Base-by-base conservation (phyloP, 2,113 vertebrate species). In the Chinchilla lanigera region DNA sequence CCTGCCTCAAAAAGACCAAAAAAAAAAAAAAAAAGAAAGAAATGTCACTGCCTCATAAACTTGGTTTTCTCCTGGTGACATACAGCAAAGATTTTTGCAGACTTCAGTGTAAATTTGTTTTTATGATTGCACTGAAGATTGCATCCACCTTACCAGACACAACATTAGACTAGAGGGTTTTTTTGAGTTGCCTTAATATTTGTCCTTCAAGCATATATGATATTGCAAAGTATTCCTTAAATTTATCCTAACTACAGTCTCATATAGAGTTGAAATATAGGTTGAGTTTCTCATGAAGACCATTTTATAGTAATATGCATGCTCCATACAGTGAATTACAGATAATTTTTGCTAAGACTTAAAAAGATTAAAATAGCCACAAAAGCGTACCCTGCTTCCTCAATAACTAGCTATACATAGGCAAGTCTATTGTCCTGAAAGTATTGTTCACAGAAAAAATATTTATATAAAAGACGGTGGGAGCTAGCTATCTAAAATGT, bases 261-360 rank as follows among this genome's bases (percentile, higher is more conserved):
- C 84, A 50, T 41, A 44, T 7, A 71, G 58, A 91, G 6, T 47
- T 87, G 38, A 11, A 84, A 93, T 63, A 52, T 52, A 65, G 41
- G n/a, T 26, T 24, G 58, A 47, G 35, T 92, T 95, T 94, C 88
- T 86, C 54, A 71, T 56, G 84, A 86, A 93, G 82, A 80, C 19
- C 20, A 71, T 26, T 86, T 94, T 73, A 7, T 77, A 75, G 61
- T 85, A 80, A 47, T 24, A 61, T 86, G 38, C 73, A n/a, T 77
- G 56, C 71, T 47, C 60, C 41, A 30, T 81, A 16, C 41, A 73
- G 38, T 82, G 28, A 90, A 75, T 85, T n/a, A 67, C 52, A 94
- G 50, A 16, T 90, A 71, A 92, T 86, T 87, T 16, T 69, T 89
- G 35, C 38, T 67, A 69, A 89, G 50, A 30, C 14, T 67, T 96